Conservation (phyloP, 2,888 invertebrate genomes). For the Aspidiotus rigidus region DNA sequence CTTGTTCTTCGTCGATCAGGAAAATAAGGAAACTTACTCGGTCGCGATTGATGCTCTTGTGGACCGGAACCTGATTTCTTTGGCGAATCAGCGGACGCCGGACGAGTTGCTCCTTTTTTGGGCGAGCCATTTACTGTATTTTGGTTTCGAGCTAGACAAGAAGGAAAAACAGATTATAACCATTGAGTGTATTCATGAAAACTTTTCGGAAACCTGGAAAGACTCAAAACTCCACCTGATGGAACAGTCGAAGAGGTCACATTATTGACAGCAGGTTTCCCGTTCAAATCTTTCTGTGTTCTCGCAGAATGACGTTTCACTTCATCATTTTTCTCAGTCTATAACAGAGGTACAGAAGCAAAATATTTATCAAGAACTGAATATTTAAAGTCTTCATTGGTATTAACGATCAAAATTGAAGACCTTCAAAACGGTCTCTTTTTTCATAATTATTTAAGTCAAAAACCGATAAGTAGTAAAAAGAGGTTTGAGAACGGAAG, state of each 20-base stretch:
- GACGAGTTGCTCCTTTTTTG: constrained; percentile 19
- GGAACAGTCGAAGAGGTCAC: constrained; percentile 8
- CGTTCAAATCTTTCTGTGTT: constrained; percentile 13
- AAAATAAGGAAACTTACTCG: constrained; percentile 17
- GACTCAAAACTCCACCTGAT: constrained; percentile 5
- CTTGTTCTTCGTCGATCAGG: no score
- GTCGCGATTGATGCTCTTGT: constrained; percentile 14
- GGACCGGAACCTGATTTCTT: neutral
- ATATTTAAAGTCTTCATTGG: neutral
- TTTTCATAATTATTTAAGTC: no score
- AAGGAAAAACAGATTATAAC: no score
- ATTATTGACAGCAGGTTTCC: constrained; percentile 12
- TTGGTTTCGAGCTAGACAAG: constrained; percentile 16
- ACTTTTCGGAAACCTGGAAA: neutral
- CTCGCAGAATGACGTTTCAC: constrained; percentile 28
- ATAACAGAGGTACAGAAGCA: neutral
- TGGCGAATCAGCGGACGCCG: constrained; percentile 14
- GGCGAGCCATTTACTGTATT: constrained; percentile 15
- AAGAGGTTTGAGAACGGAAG: no score
- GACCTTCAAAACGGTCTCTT: no score
- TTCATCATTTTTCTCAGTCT: constrained; percentile 31
- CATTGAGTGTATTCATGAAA: no score
- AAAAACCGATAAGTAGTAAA: no score
- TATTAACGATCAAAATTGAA: no score
- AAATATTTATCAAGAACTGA: neutral